A percentile compares a stretch with the other conserved stretches of the same genome.
These are phyloP conservation scores for Gymnothorax javanicus DNA, from an alignment of 2,797 vertebrate genomes.

Conservation along the genomic window DNA sequence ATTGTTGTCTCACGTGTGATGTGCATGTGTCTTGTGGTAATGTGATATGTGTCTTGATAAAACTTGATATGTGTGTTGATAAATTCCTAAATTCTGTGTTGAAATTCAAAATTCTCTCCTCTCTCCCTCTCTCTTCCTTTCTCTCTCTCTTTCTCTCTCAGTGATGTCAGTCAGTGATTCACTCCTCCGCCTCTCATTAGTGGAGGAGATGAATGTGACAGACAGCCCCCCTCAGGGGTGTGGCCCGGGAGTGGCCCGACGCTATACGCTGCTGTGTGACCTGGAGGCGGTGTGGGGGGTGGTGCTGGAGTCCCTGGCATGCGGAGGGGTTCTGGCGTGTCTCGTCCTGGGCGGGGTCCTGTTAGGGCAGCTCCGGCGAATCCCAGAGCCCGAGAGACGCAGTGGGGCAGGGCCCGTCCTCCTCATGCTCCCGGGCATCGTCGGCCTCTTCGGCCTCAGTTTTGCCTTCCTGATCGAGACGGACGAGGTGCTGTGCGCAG, in stretches of 20 bases:
- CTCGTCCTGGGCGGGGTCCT: constrained; percentile 84
- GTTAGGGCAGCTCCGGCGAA: constrained; percentile 80
- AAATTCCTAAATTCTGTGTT: too few relatives aligned
- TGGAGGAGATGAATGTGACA: constrained; percentile 66
- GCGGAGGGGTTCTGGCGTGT: constrained; percentile 82
- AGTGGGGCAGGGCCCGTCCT: constrained; percentile 86
- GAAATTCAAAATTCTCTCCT: too few relatives aligned
- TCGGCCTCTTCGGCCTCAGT: constrained; percentile 87
- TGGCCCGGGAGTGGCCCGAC: constrained; percentile 80
- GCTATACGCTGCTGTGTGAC: constrained; percentile 89
- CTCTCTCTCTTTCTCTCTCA: constrained; percentile 30
- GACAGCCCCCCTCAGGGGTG: constrained; percentile 86
- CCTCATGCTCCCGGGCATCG: constrained; percentile 86
- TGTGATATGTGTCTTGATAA: too few relatives aligned
- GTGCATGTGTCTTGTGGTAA: too few relatives aligned
- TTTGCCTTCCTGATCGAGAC: constrained; percentile 92
- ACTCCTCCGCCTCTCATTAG: constrained; percentile 72
- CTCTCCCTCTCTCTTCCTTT: neutral
- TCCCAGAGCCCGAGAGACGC: constrained; percentile 86
- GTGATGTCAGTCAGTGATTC: constrained; percentile 64
- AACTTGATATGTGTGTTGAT: too few relatives aligned
- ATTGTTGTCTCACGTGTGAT: too few relatives aligned
- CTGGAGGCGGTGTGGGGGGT: constrained; percentile 95
- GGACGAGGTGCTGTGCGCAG: constrained; percentile 83
- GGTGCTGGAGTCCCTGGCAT: constrained; percentile 89